Percentiles rank a stretch among this genome's conserved stretches.
These are phyloP conservation scores for Pyrrhopygopsis socrates DNA, from an alignment of 2,888 invertebrate genomes.

Conservation along the genomic window DNA sequence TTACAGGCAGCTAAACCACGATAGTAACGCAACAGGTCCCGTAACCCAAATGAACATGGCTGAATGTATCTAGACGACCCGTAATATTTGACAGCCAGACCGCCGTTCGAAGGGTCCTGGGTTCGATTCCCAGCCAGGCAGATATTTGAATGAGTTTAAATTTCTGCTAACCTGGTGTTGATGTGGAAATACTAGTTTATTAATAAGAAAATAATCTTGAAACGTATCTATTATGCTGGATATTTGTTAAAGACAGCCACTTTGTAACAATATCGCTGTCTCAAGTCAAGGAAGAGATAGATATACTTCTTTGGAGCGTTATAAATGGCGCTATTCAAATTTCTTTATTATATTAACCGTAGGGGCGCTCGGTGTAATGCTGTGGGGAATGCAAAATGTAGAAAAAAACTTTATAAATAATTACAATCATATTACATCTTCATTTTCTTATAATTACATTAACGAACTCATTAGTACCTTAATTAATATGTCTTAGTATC, in stretches of 20 bases:
- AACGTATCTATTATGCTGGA: constrained; percentile 45
- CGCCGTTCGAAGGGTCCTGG: too few species aligned
- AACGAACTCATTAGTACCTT: too few species aligned
- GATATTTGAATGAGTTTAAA: too few species aligned
- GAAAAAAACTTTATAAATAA: constrained; percentile 34
- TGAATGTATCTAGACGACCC: too few species aligned
- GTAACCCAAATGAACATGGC: too few species aligned
- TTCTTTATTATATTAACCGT: constrained; percentile 94
- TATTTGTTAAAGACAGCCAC: constrained; percentile 41
- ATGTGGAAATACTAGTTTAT: constrained; percentile 46
- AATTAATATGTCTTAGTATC: not conserved
- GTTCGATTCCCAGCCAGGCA: too few species aligned
- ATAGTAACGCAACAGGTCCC: too few species aligned
- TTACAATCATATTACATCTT: constrained; percentile 7
- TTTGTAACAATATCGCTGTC: constrained; percentile 39
- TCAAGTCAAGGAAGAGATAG: constrained; percentile 15
- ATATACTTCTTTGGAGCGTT: constrained; percentile 81
- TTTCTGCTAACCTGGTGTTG: constrained; percentile 34
- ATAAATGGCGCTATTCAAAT: constrained; percentile 94
- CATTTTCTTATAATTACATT: too few species aligned
- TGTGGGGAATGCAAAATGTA: constrained; percentile 38
- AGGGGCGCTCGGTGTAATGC: constrained; percentile 88
- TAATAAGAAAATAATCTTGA: constrained; percentile 46
- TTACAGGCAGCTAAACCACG: too few species aligned
- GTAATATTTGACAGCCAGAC: too few species aligned